These are phyloP conservation scores for Montipora foliosa DNA, from an alignment of 64 coral and sea anemone species.

Conservation along the genomic window DNA sequence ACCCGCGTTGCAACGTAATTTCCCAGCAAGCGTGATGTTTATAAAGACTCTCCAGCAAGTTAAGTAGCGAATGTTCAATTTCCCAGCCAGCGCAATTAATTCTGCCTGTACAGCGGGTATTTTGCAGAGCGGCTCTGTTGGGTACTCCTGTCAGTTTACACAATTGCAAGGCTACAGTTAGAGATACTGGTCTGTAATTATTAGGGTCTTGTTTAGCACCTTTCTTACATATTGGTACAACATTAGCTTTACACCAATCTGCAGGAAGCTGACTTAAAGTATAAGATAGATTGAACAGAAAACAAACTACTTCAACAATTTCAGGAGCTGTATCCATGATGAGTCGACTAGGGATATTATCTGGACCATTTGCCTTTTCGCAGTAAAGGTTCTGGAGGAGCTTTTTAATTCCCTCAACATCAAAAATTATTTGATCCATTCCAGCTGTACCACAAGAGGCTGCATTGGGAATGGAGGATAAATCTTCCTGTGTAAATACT, in stretches of 20 bases:
- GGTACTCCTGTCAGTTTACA: conserved; percentile 13
- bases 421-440: conserved; percentile 67
- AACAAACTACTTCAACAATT: conserved; percentile 63
- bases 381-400: conserved; percentile 52
- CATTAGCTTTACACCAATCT: conserved; percentile 61
- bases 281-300: conserved; percentile 73
- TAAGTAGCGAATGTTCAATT: no score
- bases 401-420: not conserved
- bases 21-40: no score
- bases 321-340: conserved; percentile 64
- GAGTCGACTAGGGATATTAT: conserved; percentile 57
- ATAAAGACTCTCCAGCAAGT: no score
- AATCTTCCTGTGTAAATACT: no score
- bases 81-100: no score
- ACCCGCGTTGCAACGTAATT: no score
- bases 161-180: conserved; percentile 17
- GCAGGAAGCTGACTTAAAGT: conserved; percentile 51
- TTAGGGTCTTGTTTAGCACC: conserved; percentile 50
- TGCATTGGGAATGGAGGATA: no score
- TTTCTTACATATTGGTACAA: conserved; percentile 66
- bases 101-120: no score
- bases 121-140: no score
- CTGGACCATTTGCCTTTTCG: conserved; percentile 66
- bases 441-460: not conserved
- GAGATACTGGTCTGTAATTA: conserved; percentile 50